A percentile compares a stretch with the other conserved stretches of the same genome.
Evolutionary conservation across 37 sponge, comb jelly and placozoan species (phyloP).

Genomic region (Ianthella basta): DNA sequence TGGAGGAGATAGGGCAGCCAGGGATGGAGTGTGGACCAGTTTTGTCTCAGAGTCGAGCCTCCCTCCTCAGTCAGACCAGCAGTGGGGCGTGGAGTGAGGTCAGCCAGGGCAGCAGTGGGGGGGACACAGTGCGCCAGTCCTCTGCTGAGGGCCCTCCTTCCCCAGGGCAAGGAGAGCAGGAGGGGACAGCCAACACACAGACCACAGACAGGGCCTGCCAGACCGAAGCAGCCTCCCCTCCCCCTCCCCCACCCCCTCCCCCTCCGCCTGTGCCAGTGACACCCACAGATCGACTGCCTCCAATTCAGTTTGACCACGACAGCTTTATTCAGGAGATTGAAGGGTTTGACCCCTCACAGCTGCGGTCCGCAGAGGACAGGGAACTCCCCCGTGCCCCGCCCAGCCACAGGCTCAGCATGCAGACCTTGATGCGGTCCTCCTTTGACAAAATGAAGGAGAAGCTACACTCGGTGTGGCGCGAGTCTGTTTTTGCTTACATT

Average conservation of each 20-base stretch:
- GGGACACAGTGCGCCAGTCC: neutral
- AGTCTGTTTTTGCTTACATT: conserved; percentile 11
- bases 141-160: too few species aligned
- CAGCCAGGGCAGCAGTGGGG: neutral
- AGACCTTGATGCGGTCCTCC: neutral
- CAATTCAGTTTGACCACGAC: neutral
- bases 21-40: too few species aligned
- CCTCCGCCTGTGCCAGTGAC: neutral
- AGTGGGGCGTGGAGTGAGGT: too few species aligned
- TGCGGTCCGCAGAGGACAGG: neutral
- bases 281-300: neutral
- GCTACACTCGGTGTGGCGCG: conserved; percentile 22
- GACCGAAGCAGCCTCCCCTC: neutral
- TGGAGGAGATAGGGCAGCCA: neutral
- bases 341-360: neutral
- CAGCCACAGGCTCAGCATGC: neutral
- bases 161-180: too few species aligned
- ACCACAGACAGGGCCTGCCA: too few species aligned
- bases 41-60: too few species aligned
- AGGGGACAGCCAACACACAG: too few species aligned
- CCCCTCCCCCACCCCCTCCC: conserved; percentile 18
- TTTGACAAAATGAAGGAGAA: conserved; percentile 23
- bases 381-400: neutral
- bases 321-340: neutral
- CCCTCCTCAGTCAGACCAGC: too few species aligned